Evolutionary conservation across 2,888 invertebrate genomes (phyloP).

Genomic region (Drepanosiphum platanoidis): DNA sequence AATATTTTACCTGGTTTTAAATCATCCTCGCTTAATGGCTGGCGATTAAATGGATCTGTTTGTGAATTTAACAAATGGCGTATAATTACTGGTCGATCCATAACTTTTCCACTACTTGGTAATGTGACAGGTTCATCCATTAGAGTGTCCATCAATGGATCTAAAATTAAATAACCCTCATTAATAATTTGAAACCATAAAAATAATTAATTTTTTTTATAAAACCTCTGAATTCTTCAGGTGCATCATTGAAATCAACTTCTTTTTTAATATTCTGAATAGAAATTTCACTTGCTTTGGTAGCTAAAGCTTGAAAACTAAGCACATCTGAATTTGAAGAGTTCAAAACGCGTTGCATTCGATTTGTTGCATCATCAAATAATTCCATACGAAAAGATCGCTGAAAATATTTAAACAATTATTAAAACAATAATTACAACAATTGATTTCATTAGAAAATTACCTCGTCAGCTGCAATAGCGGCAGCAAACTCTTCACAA

Average conservation of each 20-base stretch:
- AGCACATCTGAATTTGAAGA: slow-evolving; percentile 84
- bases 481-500: slow-evolving; percentile 89
- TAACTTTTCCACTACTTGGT: slow-evolving; percentile 85
- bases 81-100: slow-evolving; percentile 94
- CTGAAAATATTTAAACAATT: slow-evolving; percentile 45
- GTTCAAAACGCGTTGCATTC: slow-evolving; percentile 82
- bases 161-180: slow-evolving; percentile 67
- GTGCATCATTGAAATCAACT: slow-evolving; percentile 93
- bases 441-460: slow-evolving; percentile 63
- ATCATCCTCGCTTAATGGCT: slow-evolving; percentile 93
- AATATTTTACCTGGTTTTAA: slow-evolving; percentile 79
- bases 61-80: slow-evolving; percentile 94
- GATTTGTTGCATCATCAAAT: slow-evolving; percentile 88
- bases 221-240: slow-evolving; percentile 87
- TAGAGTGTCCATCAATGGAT: slow-evolving; percentile 96
- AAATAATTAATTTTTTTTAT: not conserved
- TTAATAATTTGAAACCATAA: not conserved
- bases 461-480: slow-evolving; percentile 95
- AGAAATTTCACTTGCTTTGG: slow-evolving; percentile 80
- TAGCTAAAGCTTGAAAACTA: slow-evolving; percentile 81
- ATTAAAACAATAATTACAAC: slow-evolving; percentile 13
- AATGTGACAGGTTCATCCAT: slow-evolving; percentile 95
- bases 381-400: slow-evolving; percentile 88
- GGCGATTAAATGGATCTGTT: slow-evolving; percentile 98
- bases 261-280: slow-evolving; percentile 83